A percentile compares a stretch with the other conserved stretches of the same genome.
phyloP scores from a whole-genome alignment of 2,888 invertebrate genomes.

The Conops quadrifasciatus region DNA sequence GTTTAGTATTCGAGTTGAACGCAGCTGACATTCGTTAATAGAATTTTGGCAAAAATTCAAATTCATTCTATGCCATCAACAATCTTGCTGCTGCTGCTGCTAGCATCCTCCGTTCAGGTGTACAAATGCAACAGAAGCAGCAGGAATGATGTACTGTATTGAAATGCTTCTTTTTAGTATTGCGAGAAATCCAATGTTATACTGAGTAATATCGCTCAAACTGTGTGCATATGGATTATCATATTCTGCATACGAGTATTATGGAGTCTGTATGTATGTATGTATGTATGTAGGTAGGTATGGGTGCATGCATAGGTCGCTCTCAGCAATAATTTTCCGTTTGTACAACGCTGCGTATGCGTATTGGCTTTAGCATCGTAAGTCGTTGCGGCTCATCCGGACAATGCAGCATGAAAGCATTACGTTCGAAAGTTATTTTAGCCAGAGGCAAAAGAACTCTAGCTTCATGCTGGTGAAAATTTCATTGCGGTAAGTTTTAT shows the following conservation, averaged over 20 bases:
- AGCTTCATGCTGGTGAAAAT: no score
- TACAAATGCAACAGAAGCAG: background rate
- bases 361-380: background rate
- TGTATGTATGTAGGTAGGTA: constrained; percentile 28
- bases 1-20: background rate
- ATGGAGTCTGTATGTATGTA: constrained; percentile 34
- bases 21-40: constrained; percentile 42
- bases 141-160: background rate
- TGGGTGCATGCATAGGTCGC: background rate
- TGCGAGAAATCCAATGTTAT: no score
- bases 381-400: background rate
- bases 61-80: constrained; percentile 10
- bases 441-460: no score
- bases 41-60: constrained; percentile 39
- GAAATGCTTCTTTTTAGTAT: no score
- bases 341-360: constrained; percentile 11
- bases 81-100: constrained; percentile 10
- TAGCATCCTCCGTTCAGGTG: constrained; percentile 9
- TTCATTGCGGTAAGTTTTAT: no score
- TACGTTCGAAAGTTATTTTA: no score
- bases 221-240: no score
- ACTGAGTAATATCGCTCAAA: background rate
- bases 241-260: background rate
- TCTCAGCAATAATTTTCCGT: background rate
- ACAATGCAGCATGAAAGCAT: background rate